phyloP scores from a whole-genome alignment of 2,797 vertebrate genomes.

The Enteromius anoplus region DNA sequence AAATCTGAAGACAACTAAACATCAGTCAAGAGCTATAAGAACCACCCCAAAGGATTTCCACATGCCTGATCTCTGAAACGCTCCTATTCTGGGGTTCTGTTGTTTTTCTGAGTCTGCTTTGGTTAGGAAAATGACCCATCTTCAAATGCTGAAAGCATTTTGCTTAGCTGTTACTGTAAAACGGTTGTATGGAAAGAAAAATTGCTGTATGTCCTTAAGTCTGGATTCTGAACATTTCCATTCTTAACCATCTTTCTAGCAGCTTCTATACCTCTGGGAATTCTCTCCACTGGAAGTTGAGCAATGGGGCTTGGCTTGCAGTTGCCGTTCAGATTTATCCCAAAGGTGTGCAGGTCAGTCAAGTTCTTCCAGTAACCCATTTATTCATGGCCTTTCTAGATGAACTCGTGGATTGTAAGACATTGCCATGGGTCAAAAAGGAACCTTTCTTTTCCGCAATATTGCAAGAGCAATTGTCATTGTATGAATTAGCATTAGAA shows the following conservation, averaged over 20 bases:
- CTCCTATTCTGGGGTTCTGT: background rate
- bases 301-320: slow-evolving; percentile 3
- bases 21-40: slow-evolving; percentile 27
- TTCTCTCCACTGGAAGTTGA: background rate
- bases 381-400: slow-evolving; percentile 2
- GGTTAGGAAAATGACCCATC: slow-evolving; percentile 23
- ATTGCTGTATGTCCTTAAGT: background rate
- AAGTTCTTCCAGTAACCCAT: slow-evolving; percentile 15
- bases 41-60: slow-evolving; percentile 15
- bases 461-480: background rate
- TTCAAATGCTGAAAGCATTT: slow-evolving; percentile 10
- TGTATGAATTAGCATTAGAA: background rate
- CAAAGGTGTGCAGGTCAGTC: slow-evolving; percentile 17
- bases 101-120: slow-evolving; percentile 4
- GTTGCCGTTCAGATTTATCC: background rate
- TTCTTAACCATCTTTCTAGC: background rate
- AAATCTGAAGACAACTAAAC: slow-evolving; percentile 35
- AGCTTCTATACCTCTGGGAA: background rate
- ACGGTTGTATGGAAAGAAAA: background rate
- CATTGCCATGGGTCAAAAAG: background rate
- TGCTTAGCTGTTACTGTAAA: background rate
- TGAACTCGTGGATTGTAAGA: background rate
- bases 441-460: background rate
- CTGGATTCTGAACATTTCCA: background rate
- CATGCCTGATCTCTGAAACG: slow-evolving; percentile 15